Evolutionary conservation across 2,888 invertebrate species (phyloP), one percentile per base, ranked within the genome.

Genomic region (Micropterix aruncella): DNA sequence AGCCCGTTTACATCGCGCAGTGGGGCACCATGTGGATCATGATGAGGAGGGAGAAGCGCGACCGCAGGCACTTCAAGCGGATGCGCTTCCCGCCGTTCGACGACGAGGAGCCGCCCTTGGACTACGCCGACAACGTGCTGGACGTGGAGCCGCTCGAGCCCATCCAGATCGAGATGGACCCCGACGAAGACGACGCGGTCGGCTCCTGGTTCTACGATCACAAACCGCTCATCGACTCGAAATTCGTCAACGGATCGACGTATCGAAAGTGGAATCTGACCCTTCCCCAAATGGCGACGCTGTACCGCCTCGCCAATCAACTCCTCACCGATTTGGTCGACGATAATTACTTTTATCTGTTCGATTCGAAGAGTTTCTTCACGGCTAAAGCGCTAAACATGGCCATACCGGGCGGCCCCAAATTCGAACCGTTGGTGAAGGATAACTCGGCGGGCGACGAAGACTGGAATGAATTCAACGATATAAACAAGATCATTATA

Each of bases 1-100:
- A 99, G 59, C 99, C 99, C 0, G 88, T 97, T 3, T 99, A 97
- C 61, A 95, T 99, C 52, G 97, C 97, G 1, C 99, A 99, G 60
- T 99, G 99, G 99, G 97, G 96, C 38, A 94, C 97, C 1, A 99
- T 99, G 97, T 99, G 99, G 99, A 97, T 99, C 54, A 99, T 99
- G 96, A 97, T 99, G 97, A 75, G 99, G 53, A 78, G 99, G 54
- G 97, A 99, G 60, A 99, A 99, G 64, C 76, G 99, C 50, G 99
- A 99, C 72, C 85, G 99, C 60, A 79, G 97, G 19, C 99, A 99
- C 63, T 99, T 99, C 62, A 99, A 99, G 65, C 75, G 99, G 54
- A 99, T 99, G 99, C 76, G 99, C 53, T 99, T 99, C 62, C 99
- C 99, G 12, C 99, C 99, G 0, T 99, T 99, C 62, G 99, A 99